phyloP scores from a whole-genome alignment of 2,113 vertebrate species.

The Eonycteris spelaea region DNA sequence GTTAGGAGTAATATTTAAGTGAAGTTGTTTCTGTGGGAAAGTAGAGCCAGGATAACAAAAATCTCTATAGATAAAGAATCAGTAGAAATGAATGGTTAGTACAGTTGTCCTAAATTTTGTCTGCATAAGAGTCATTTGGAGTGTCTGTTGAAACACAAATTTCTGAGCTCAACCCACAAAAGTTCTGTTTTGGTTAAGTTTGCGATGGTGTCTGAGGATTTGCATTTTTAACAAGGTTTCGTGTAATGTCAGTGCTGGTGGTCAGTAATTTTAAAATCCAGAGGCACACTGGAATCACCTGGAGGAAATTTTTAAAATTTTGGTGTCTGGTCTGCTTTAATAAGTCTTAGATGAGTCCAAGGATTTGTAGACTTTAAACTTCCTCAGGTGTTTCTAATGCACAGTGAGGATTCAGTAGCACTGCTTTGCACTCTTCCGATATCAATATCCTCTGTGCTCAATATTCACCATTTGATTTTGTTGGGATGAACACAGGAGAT shows the following conservation, averaged over 20 bases:
- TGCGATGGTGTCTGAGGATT: neutral
- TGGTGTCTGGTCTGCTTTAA: neutral
- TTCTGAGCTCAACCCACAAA: neutral
- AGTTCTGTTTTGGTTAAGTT: neutral
- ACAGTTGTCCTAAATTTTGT: neutral
- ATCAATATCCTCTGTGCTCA: neutral
- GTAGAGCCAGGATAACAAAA: neutral
- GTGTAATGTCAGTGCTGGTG: neutral
- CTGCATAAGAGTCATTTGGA: neutral
- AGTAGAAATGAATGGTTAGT: neutral
- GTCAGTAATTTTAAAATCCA: neutral
- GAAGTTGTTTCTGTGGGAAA: neutral
- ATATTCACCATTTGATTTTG: neutral
- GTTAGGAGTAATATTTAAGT: neutral
- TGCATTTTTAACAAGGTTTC: neutral
- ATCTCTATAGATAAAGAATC: neutral
- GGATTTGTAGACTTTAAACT: neutral
- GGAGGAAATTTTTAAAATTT: neutral
- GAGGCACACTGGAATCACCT: neutral
- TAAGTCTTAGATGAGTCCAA: neutral
- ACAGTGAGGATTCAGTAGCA: neutral
- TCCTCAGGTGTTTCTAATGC: neutral
- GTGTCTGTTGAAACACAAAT: neutral
- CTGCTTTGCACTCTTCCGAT: neutral
- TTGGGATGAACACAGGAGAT: neutral